Evolutionary conservation across 2,888 invertebrate species (phyloP), one percentile per base, ranked within the genome.

Genomic region (Zaprionus obscuricornis): DNA sequence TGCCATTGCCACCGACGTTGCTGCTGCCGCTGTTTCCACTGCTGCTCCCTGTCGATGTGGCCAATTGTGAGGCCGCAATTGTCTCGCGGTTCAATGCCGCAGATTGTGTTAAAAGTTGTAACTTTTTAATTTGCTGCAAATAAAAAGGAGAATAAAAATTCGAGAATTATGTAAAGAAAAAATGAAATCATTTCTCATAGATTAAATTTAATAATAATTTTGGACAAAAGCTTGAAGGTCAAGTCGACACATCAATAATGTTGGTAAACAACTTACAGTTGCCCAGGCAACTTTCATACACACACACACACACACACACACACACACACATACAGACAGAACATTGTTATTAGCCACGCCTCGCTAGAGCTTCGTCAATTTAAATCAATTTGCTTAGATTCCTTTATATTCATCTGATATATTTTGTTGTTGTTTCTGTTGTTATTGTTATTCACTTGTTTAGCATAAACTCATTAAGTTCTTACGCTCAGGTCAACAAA

Each of bases 41-140:
- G 74, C 64, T 52, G 74, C 68, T 52, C 77, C 87, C 70, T 37
- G 88, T 89, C 75, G 90, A 90, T 78, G 90, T 89, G 71, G 89
- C 90, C 87, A 90, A 87, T 87, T 89, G 89, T 64, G 90, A 90
- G 66, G 90, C 88, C 72, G 90, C 89, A 74, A 89, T 89, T 67
- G 89, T 88, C 88, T 90, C 90, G 60, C 90, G 89, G 79, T 89
- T 90, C 63, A 90, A 71, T 31, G 90, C 88, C 47, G 90, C 90
- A 68, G 89, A 89, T 86, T 90, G 90, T 66, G 90, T 89, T 66
- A 90, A 84, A 62, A 88, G 85, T 78, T 90, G 90, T 64, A 90
- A 85, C 79, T 90, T 89, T 83, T 90, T 88, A 72, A 90, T 89
- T 90, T 90, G 90, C 90, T 90, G 87, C 58, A 67, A 22, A 22